These are phyloP conservation scores for Leucania comma DNA, from an alignment of 2,888 invertebrate genomes.

Conservation along the genomic window DNA sequence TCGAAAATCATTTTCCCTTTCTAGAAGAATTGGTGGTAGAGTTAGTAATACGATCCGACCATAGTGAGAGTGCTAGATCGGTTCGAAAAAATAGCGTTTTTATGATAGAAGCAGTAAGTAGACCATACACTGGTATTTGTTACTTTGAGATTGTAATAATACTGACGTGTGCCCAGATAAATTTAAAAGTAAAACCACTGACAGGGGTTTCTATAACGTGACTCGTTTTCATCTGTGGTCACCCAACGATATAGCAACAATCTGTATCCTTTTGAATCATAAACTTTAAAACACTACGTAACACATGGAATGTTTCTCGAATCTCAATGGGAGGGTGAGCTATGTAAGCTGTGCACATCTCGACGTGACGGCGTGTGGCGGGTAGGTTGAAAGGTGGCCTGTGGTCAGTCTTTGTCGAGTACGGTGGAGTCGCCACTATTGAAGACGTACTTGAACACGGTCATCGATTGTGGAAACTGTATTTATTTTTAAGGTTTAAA, in stretches of 20 bases:
- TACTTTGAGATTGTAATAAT: constrained; percentile 71
- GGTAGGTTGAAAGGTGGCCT: constrained; percentile 49
- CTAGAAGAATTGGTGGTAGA: constrained; percentile 15
- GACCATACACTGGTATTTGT: constrained; percentile 55
- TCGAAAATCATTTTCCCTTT: constrained; percentile 5
- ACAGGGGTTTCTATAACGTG: constrained; percentile 30
- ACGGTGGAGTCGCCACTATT: constrained; percentile 52
- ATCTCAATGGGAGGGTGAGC: constrained; percentile 72
- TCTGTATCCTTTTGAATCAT: constrained; percentile 52
- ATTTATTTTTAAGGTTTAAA: not conserved
- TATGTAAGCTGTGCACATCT: constrained; percentile 50
- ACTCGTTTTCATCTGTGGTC: constrained; percentile 38
- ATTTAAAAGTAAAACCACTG: constrained; percentile 42
- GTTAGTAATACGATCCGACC: constrained; percentile 19
- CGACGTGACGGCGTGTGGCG: constrained; percentile 51
- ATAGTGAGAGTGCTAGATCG: constrained; percentile 27
- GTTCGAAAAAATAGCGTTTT: constrained; percentile 16
- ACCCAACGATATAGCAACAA: constrained; percentile 44
- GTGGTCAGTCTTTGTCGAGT: constrained; percentile 70
- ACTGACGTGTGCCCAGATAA: constrained; percentile 64
- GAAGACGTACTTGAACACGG: constrained; percentile 43
- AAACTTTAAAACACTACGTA: constrained; percentile 63
- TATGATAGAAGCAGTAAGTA: constrained; percentile 35
- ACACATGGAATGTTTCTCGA: constrained; percentile 74
- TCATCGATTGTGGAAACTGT: constrained; percentile 38